These are phyloP conservation scores for Acleris laterana DNA, from an alignment of 2,888 invertebrate genomes.

Conservation along the genomic window DNA sequence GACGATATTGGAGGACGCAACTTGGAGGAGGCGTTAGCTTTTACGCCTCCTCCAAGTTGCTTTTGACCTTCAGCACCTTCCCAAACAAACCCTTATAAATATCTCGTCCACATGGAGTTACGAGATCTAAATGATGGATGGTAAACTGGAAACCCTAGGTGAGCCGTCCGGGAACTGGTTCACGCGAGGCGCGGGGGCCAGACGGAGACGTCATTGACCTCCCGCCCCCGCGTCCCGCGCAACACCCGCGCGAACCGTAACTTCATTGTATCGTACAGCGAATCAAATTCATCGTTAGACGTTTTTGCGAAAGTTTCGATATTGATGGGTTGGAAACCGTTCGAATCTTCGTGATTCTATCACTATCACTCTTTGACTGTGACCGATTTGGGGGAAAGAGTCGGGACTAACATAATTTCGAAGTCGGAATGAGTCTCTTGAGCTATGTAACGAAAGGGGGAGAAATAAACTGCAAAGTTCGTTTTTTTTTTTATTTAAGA, in stretches of 20 bases:
- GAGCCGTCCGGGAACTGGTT: conserved; percentile 66
- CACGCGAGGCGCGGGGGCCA: conserved; percentile 60
- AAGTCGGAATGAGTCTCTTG: too few relatives aligned
- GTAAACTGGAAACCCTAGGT: conserved; percentile 47
- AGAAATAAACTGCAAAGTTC: too few relatives aligned
- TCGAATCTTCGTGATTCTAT: background rate
- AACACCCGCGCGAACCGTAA: conserved; percentile 73
- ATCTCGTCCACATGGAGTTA: conserved; percentile 11
- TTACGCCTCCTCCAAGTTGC: background rate
- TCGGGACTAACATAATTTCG: too few relatives aligned
- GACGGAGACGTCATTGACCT: conserved; percentile 82
- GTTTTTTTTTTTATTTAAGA: too few relatives aligned
- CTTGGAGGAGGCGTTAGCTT: too few relatives aligned
- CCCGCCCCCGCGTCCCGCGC: conserved; percentile 58
- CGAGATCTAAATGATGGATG: conserved; percentile 29
- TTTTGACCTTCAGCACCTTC: background rate
- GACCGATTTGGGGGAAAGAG: too few relatives aligned
- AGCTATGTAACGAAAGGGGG: too few relatives aligned
- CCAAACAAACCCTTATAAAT: conserved; percentile 13
- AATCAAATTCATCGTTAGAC: conserved; percentile 71
- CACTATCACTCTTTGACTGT: too few relatives aligned
- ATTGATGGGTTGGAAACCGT: background rate
- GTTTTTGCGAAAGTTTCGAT: conserved; percentile 51
- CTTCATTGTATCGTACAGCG: conserved; percentile 73
- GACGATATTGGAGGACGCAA: too few relatives aligned